Evolutionary conservation across 2,113 vertebrate species (phyloP).

Genomic region (Rhombomys opimus): DNA sequence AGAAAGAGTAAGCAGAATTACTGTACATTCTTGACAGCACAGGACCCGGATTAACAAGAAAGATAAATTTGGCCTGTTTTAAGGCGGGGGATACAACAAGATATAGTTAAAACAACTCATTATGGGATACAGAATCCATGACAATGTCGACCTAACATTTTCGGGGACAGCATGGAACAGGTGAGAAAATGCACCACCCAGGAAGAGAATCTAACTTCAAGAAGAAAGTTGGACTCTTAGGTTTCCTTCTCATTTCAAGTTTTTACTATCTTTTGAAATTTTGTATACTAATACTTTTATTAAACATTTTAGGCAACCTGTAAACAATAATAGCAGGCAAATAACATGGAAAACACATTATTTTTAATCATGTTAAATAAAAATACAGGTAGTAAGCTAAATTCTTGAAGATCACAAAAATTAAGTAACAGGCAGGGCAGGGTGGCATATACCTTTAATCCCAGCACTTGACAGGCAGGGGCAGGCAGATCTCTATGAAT

Average conservation of each 20-base stretch:
- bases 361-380: constrained; percentile 23
- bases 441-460: not conserved
- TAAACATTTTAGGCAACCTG: not conserved
- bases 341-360: not conserved
- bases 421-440: not conserved
- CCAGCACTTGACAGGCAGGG: not conserved
- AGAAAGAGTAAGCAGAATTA: not conserved
- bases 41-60: not conserved
- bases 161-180: fast-evolving
- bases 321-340: not conserved
- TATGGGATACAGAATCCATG: not conserved
- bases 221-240: not conserved
- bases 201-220: not conserved
- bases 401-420: constrained; percentile 4
- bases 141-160: not conserved
- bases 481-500: not conserved
- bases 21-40: not conserved
- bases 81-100: too few species aligned
- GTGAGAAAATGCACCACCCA: too few species aligned
- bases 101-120: not conserved
- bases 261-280: not conserved
- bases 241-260: not conserved
- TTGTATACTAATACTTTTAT: not conserved
- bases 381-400: not conserved
- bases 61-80: not conserved